Conservation (phyloP, 2,888 invertebrate genomes). For the Clostera curtula region DNA sequence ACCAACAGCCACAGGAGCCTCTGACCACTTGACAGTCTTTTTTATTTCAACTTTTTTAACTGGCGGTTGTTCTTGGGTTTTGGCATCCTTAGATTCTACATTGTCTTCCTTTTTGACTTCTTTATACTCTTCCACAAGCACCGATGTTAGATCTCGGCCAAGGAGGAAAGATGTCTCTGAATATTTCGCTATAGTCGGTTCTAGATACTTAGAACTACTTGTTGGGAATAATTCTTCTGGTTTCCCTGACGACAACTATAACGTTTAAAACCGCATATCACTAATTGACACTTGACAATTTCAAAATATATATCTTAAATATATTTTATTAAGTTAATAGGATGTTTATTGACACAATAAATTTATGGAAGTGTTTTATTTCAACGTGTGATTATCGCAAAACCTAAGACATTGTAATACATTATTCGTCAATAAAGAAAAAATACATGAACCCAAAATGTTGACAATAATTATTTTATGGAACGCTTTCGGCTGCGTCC, state of each 20-base stretch:
- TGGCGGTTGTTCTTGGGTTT: slow-evolving; percentile 4
- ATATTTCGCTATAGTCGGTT: slow-evolving; percentile 88
- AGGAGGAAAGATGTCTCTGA: slow-evolving; percentile 86
- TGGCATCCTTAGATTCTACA: slow-evolving; percentile 25
- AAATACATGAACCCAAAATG: too few relatives aligned
- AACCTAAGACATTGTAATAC: too few relatives aligned
- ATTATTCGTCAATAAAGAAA: too few relatives aligned
- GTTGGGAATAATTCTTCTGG: slow-evolving; percentile 90
- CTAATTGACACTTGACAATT: too few relatives aligned
- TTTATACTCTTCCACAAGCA: slow-evolving; percentile 83
- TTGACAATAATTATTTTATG: too few relatives aligned
- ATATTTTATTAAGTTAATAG: too few relatives aligned
- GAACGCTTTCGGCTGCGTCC: too few relatives aligned
- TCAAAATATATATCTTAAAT: too few relatives aligned
- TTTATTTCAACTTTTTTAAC: slow-evolving; percentile 71
- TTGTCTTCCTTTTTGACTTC: too few relatives aligned
- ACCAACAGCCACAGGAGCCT: slow-evolving; percentile 83
- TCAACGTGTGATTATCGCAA: too few relatives aligned
- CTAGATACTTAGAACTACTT: slow-evolving; percentile 83
- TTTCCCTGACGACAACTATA: slow-evolving; percentile 72
- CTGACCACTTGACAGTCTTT: slow-evolving; percentile 86
- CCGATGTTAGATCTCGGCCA: slow-evolving; percentile 90
- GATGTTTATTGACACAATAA: too few relatives aligned
- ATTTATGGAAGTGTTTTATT: too few relatives aligned
- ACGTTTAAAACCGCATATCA: slow-evolving; percentile 3